Conservation (phyloP, 2,888 invertebrate species). For the Polydrusus pterygomalis region DNA sequence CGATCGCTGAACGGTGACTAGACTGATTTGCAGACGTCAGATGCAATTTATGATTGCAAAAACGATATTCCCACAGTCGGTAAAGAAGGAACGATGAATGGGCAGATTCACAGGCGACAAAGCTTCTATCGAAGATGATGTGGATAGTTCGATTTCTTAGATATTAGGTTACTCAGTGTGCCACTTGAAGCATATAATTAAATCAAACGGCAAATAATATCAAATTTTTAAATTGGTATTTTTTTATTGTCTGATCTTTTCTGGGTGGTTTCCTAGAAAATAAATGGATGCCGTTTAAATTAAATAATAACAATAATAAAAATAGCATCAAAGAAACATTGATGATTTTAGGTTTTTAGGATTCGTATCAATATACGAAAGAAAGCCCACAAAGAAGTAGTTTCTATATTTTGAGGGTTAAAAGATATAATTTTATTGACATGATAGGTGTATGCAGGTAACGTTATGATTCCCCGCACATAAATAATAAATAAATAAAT, state of each 20-base stretch:
- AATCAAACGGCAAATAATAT: conserved; percentile 4
- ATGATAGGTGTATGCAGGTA: too few relatives aligned
- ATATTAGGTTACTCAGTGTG: background rate
- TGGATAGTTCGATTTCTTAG: conserved; percentile 19
- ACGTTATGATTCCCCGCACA: too few relatives aligned
- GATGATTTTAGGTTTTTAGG: too few relatives aligned
- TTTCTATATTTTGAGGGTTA: too few relatives aligned
- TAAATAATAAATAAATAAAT: too few relatives aligned
- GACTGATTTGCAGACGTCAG: conserved; percentile 54
- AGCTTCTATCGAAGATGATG: conserved; percentile 28
- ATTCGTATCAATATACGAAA: too few relatives aligned
- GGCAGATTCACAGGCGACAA: conserved; percentile 45
- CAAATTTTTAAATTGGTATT: background rate
- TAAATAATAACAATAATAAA: too few relatives aligned
- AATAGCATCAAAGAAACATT: too few relatives aligned
- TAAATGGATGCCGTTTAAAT: too few relatives aligned
- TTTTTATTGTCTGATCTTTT: background rate
- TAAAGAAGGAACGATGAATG: conserved; percentile 51
- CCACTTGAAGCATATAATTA: conserved; percentile 3
- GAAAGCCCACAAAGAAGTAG: too few relatives aligned
- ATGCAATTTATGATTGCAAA: conserved; percentile 53
- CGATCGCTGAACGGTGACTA: conserved; percentile 51
- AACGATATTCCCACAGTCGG: conserved; percentile 53
- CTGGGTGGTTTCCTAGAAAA: background rate
- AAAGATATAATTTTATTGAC: too few relatives aligned